A percentile compares a stretch with the other conserved stretches of the same genome.
Evolutionary conservation across 2,113 vertebrate species (phyloP).

Genomic region (Cricetomys ansorgei): DNA sequence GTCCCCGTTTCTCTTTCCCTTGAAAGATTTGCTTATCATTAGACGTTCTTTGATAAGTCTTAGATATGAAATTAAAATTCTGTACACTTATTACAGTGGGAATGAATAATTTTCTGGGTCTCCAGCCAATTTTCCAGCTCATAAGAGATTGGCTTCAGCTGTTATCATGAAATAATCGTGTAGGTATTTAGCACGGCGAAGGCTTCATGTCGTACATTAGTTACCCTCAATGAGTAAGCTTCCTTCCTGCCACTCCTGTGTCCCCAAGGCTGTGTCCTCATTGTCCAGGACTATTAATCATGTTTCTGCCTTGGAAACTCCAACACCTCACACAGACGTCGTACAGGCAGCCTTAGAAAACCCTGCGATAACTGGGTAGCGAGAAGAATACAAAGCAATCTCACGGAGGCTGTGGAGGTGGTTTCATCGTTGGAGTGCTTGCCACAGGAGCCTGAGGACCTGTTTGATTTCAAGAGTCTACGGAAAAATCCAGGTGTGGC

Average conservation of each 20-base stretch:
- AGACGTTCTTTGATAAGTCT: not conserved
- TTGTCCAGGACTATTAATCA: not conserved
- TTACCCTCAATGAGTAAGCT: not conserved
- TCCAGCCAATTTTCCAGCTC: not conserved
- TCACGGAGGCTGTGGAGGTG: not conserved
- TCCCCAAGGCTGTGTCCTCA: no score
- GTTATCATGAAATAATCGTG: not conserved
- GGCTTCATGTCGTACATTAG: not conserved
- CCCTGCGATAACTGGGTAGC: not conserved
- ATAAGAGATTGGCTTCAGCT: conserved; percentile 13
- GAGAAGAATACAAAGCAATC: not conserved
- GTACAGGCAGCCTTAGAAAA: not conserved
- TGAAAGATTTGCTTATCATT: not conserved
- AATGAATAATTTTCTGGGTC: not conserved
- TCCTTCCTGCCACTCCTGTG: not conserved
- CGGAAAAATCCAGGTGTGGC: not conserved
- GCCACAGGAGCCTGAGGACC: not conserved
- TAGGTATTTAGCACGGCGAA: not conserved
- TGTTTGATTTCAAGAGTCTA: not conserved
- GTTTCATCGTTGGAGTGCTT: not conserved
- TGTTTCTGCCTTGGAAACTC: not conserved
- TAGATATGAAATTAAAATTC: not conserved
- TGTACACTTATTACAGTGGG: not conserved
- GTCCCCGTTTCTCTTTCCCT: not conserved
- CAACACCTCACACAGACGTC: not conserved